phyloP scores from a whole-genome alignment of 2,797 vertebrate genomes.

The Anguilla marmorata region DNA sequence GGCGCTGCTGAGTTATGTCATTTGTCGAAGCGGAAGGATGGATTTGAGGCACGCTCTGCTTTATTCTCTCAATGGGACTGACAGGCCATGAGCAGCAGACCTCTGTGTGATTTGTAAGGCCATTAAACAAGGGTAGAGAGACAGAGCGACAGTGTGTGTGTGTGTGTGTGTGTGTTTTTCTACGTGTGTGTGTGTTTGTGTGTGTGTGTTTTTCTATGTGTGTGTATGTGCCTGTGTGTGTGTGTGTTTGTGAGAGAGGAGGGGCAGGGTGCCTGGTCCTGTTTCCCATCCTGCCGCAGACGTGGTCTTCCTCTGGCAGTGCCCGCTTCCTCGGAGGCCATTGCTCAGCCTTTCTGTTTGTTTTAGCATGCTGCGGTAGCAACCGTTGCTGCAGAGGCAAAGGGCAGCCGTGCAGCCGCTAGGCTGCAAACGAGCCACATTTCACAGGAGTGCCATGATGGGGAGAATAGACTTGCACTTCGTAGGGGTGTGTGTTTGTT shows the following conservation, averaged over 20 bases:
- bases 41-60: background rate
- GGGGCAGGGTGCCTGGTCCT: background rate
- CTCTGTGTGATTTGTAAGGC: background rate
- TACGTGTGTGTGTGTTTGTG: no score
- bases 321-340: background rate
- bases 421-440: conserved; percentile 1
- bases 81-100: background rate
- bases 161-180: no score
- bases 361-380: conserved; percentile 11
- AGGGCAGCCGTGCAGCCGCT: background rate
- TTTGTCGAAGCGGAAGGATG: background rate
- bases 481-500: conserved; percentile 25
- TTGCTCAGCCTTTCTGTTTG: conserved; percentile 1
- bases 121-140: conserved; percentile 7
- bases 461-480: conserved; percentile 13
- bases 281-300: background rate
- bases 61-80: conserved; percentile 7
- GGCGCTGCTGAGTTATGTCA: background rate
- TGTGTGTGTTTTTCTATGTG: no score
- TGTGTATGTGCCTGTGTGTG: background rate
- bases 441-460: conserved; percentile 8
- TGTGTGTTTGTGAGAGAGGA: background rate
- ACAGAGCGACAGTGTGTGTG: background rate
- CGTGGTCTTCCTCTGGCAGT: background rate
- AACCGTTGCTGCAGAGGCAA: background rate